Percentiles rank a stretch among this genome's conserved stretches.
These are phyloP conservation scores for Aromia moschata DNA, from an alignment of 2,888 invertebrate species.

Conservation along the genomic window DNA sequence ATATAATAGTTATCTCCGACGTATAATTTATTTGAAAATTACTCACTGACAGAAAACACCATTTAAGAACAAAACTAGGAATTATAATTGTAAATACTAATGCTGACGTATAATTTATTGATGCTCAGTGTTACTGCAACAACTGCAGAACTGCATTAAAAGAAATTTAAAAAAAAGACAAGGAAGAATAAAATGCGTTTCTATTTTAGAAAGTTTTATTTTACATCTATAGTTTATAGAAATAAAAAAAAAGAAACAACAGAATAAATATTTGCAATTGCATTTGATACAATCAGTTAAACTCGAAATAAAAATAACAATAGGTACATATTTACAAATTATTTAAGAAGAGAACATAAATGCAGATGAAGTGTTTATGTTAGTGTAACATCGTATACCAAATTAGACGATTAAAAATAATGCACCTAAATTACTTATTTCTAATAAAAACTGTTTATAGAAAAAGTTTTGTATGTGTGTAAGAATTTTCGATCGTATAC, in stretches of 20 bases:
- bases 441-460: conserved; percentile 24
- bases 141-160: too few relatives aligned
- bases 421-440: neutral
- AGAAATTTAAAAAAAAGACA: too few relatives aligned
- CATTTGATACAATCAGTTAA: conserved; percentile 15
- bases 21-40: too few relatives aligned
- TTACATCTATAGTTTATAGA: conserved; percentile 47
- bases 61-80: too few relatives aligned
- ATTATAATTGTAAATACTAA: too few relatives aligned
- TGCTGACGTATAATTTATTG: too few relatives aligned
- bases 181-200: neutral
- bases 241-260: conserved; percentile 30
- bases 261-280: conserved; percentile 25
- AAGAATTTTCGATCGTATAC: conserved; percentile 54
- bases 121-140: too few relatives aligned
- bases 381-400: neutral
- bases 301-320: conserved; percentile 35
- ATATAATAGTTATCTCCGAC: too few relatives aligned
- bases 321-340: conserved; percentile 40
- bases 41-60: too few relatives aligned
- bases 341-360: conserved; percentile 22
- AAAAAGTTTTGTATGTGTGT: conserved; percentile 23
- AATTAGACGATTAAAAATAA: neutral
- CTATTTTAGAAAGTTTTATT: conserved; percentile 43
- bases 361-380: neutral